Conservation (phyloP, 2,113 vertebrate genomes). For the Ciconia boyciana region DNA sequence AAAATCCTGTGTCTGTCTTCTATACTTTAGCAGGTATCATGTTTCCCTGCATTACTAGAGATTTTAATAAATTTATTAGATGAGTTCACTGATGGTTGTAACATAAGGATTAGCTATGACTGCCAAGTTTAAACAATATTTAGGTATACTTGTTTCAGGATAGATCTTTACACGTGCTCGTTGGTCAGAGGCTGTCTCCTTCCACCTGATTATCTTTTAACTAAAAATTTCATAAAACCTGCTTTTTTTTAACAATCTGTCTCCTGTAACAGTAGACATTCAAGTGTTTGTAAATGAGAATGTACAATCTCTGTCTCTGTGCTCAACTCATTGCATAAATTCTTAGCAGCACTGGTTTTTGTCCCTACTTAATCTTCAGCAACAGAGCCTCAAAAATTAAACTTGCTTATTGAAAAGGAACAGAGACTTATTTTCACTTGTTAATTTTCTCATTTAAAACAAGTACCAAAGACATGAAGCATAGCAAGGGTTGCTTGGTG, state of each 20-base stretch:
- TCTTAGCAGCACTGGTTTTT: neutral
- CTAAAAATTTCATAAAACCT: neutral
- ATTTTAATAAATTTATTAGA: neutral
- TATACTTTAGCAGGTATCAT: neutral
- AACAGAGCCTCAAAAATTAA: neutral
- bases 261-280: neutral
- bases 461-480: neutral
- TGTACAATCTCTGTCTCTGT: neutral
- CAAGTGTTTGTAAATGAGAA: neutral
- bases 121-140: neutral
- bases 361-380: neutral
- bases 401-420: neutral
- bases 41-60: neutral
- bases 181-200: neutral
- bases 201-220: neutral
- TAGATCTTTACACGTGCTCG: neutral
- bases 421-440: neutral
- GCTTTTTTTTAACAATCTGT: neutral
- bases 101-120: neutral
- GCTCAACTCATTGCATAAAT: neutral
- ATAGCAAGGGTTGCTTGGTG: neutral
- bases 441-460: neutral
- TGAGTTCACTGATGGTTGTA: neutral
- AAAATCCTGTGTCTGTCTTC: neutral
- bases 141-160: neutral